A percentile compares a stretch with the other conserved stretches of the same genome.
These are phyloP conservation scores for Actenoides lindsayi DNA, from an alignment of 2,113 vertebrate genomes.

Conservation along the genomic window DNA sequence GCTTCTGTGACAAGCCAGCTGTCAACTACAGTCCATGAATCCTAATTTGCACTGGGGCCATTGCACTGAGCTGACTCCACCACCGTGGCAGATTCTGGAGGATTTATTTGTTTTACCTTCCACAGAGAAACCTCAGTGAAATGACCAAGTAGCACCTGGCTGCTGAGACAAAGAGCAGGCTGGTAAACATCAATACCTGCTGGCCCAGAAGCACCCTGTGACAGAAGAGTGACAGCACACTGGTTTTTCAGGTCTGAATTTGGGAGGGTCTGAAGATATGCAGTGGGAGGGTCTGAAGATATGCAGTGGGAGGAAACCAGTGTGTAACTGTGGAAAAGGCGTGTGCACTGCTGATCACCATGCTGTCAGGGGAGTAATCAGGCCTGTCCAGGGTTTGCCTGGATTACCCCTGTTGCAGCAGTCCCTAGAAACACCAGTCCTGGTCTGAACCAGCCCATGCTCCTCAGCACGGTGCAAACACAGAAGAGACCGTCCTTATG, in stretches of 20 bases:
- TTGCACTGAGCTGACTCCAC: neutral
- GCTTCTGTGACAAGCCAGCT: neutral
- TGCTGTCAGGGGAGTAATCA: neutral
- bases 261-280: neutral
- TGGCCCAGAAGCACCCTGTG: neutral
- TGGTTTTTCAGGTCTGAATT: neutral
- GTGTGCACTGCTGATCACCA: neutral
- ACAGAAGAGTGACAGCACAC: neutral
- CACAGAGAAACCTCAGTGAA: neutral
- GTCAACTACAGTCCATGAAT: neutral
- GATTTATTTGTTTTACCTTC: neutral
- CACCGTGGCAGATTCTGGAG: rapidly evolving
- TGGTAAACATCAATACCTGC: neutral
- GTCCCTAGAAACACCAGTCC: neutral
- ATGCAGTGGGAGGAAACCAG: neutral
- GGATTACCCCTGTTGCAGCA: neutral
- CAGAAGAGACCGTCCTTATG: neutral
- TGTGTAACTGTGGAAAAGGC: neutral
- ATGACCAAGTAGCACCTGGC: neutral
- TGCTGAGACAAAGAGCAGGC: neutral
- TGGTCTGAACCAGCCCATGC: neutral
- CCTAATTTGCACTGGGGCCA: neutral
- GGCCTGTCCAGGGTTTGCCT: neutral
- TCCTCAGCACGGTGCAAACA: neutral
- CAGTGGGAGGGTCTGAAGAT: neutral